phyloP scores from a whole-genome alignment of 37 sponge, comb jelly and placozoan species.

The Aphrocallistes beatrix region DNA sequence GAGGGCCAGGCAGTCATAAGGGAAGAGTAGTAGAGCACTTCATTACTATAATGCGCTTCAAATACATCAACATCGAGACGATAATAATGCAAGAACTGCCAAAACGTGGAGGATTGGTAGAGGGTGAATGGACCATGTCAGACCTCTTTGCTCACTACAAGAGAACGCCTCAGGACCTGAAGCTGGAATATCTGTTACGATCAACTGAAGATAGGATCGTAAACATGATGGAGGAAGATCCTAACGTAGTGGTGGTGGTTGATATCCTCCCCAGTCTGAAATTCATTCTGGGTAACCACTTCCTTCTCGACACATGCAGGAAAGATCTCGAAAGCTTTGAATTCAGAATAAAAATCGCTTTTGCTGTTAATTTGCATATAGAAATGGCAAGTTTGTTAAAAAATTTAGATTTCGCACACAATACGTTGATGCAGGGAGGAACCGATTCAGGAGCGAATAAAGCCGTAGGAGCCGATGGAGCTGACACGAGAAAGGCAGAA shows the following conservation, averaged over 20 bases:
- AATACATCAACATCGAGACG: neutral
- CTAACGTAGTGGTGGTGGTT: neutral
- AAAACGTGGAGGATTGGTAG: neutral
- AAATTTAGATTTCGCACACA: neutral
- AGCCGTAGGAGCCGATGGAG: neutral
- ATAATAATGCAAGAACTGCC: neutral
- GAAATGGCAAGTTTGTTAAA: constrained; percentile 15
- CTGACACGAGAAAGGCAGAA: constrained; percentile 20
- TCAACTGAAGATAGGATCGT: neutral
- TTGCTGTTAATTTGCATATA: neutral
- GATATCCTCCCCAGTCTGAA: neutral
- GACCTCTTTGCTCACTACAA: constrained; percentile 7
- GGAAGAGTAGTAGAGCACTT: neutral
- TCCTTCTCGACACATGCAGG: neutral
- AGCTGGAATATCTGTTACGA: neutral
- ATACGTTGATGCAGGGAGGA: neutral
- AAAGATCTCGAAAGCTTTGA: neutral
- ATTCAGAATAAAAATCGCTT: neutral
- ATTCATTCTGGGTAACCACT: neutral
- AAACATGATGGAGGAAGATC: neutral
- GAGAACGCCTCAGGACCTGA: neutral
- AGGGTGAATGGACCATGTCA: constrained; percentile 3
- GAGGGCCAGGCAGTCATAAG: neutral
- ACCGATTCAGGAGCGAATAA: neutral
- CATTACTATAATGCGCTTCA: neutral